phyloP scores from a whole-genome alignment of 2,888 invertebrate species.

The Aleiodes leptofemur region DNA sequence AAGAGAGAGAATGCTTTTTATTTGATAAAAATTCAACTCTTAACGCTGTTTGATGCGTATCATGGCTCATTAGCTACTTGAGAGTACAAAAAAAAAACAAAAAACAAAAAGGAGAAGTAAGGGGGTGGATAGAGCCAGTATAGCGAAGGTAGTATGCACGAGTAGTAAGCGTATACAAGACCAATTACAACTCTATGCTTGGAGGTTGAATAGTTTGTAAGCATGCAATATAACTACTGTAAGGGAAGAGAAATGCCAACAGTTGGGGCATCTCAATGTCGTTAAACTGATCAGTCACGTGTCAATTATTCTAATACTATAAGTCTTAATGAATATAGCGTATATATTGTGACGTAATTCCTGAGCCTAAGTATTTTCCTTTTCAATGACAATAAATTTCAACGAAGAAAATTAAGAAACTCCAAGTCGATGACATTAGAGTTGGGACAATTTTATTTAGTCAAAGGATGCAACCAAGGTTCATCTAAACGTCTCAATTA shows the following conservation, averaged over 20 bases:
- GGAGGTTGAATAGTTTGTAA: constrained; percentile 68
- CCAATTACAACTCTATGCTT: constrained; percentile 74
- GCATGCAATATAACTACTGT: constrained; percentile 61
- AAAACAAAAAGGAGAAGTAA: constrained; percentile 50
- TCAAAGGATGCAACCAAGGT: too few relatives aligned
- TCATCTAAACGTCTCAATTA: too few relatives aligned
- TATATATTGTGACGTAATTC: too few relatives aligned
- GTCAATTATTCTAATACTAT: constrained; percentile 32
- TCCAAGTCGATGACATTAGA: too few relatives aligned
- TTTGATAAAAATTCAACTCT: constrained; percentile 41
- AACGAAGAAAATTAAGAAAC: too few relatives aligned
- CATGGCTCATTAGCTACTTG: constrained; percentile 73
- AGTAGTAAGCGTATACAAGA: constrained; percentile 60
- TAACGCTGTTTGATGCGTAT: constrained; percentile 72
- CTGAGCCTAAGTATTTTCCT: too few relatives aligned
- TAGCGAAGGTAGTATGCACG: constrained; percentile 39
- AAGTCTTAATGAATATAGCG: constrained; percentile 30
- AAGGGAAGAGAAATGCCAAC: constrained; percentile 5
- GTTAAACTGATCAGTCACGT: constrained; percentile 38
- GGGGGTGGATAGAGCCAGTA: constrained; percentile 45
- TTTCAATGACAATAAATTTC: too few relatives aligned
- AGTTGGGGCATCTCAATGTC: constrained; percentile 5
- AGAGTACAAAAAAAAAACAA: constrained; percentile 70
- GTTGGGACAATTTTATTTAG: too few relatives aligned
- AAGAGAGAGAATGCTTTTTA: constrained; percentile 17